Base-by-base conservation (phyloP, 2,888 invertebrate species). In the Thysanoteuthis rhombus region DNA sequence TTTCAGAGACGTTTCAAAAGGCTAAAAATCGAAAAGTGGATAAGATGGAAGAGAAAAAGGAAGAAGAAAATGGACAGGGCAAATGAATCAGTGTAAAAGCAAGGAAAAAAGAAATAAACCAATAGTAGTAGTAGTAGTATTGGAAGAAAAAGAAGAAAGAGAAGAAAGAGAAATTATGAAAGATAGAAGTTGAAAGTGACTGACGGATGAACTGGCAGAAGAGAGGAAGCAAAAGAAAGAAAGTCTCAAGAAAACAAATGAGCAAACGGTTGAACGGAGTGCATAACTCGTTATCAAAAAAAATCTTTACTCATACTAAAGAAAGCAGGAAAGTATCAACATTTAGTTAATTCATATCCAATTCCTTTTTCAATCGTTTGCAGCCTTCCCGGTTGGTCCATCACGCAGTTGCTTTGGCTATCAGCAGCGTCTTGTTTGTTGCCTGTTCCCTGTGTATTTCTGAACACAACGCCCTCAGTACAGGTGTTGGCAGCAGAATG, bases 121-220 rank as follows among this genome's bases (percentile, higher is more conserved):
- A 39, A 38, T 36, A 10, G 90, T 36, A 90, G 90, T 90, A 8
- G 90, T 28, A 36, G 90, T 28, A 12, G 90, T 36, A n/a, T n/a
- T n/a, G n/a, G n/a, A n/a, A n/a, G n/a, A n/a, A n/a, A n/a, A n/a
- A n/a, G n/a, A n/a, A n/a, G 19, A 92, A 47, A 52, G 40, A 40
- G 52, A 92, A 93, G 6, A 92, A 93, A 92, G 89, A 58, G 89
- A 58, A 40, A 52, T n/a, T 38, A 40, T 28, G 25, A 90, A n/a
- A 40, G 89, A 38, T 32, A 42, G 42, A n/a, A 92, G 16, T 38
- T 10, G 40, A 92, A 93, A 38, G 12, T 22, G 36, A 25, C 6
- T 3, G 38, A 58, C n/a, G 10, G 58, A 42, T 25, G 4, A 36
- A 52, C 38, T 39, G 45, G 32, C 1, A 22, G n/a, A 36, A n/a